Base-by-base conservation (phyloP, 2,888 invertebrate species). In the Salpingus planirostris region DNA sequence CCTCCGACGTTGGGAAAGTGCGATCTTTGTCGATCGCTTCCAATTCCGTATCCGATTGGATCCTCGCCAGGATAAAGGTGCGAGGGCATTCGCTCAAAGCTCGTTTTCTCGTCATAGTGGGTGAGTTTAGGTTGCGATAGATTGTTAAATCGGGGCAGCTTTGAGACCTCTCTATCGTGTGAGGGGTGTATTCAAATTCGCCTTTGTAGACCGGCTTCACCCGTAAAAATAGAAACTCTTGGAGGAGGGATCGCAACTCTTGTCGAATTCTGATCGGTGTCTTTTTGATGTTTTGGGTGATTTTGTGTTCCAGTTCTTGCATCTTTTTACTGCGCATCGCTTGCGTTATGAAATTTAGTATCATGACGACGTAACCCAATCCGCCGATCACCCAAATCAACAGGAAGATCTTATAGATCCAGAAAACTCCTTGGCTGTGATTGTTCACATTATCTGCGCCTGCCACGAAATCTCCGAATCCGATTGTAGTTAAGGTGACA, bases 381-480 rank as follows among this genome's bases (percentile, higher is more conserved):
- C 92, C 91, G 53, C 90, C 89, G 38, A 90, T 86, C 31, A 92
- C 87, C 92, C 92, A 92, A 13, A 84, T 63, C 15, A 91, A 77
- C 0, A 91, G 70, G 49, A 86, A 84, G 36, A 82, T 74, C 63
- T 90, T 79, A 66, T 92, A 92, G 2, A 80, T 78, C 54, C 76
- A 79, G 2, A 67, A 49, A 7, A n/a, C n/a, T n/a, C n/a, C n/a
- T n/a, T n/a, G n/a, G n/a, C n/a, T n/a, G n/a, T n/a, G n/a, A n/a
- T n/a, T n/a, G n/a, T n/a, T n/a, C n/a, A n/a, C 10, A 4, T 13
- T 22, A 27, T 30, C 48, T 52, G 65, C n/a, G 85, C 87, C 86
- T 62, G 91, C 89, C 15, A 92, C 90, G 55, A 78, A 78, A 62
- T 92, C 92, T n/a, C 92, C 92, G 61, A 91, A 92, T 21, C 91